Percentiles rank a stretch among this genome's conserved stretches.
phyloP scores from a whole-genome alignment of 2,888 invertebrate species.

The Morpho achilles region DNA sequence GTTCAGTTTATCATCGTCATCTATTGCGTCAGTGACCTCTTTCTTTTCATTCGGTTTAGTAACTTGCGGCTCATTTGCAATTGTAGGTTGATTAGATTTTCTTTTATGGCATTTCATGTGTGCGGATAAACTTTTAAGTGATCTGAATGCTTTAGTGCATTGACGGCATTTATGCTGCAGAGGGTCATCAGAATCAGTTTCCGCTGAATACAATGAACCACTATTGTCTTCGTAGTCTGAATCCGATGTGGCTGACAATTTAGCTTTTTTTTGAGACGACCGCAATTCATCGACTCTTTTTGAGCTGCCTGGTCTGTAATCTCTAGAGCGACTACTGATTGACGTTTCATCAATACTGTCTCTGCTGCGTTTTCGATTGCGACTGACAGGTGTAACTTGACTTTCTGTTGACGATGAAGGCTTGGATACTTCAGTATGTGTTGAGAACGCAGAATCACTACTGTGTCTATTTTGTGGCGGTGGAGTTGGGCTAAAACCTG shows the following conservation, averaged over 20 bases:
- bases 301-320: constrained; percentile 46
- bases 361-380: constrained; percentile 55
- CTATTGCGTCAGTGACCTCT: constrained; percentile 35
- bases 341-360: constrained; percentile 57
- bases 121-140: constrained; percentile 36
- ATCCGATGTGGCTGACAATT: constrained; percentile 43
- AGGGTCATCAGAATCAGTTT: constrained; percentile 66
- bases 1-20: constrained; percentile 50
- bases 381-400: constrained; percentile 42
- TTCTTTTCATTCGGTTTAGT: background rate
- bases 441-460: constrained; percentile 71
- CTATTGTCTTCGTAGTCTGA: constrained; percentile 63
- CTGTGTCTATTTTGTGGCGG: constrained; percentile 64
- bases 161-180: constrained; percentile 47
- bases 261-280: constrained; percentile 46
- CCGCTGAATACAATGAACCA: constrained; percentile 48
- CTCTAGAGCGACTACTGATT: constrained; percentile 49
- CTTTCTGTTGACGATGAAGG: constrained; percentile 44
- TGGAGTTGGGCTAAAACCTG: constrained; percentile 59
- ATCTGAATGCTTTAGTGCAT: constrained; percentile 50
- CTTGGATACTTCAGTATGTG: constrained; percentile 63
- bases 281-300: constrained; percentile 59
- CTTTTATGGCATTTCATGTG: constrained; percentile 47
- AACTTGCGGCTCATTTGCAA: background rate
- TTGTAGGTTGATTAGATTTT: constrained; percentile 9